Conservation (phyloP, 2,797 vertebrate species). For the Poecilia wingei region DNA sequence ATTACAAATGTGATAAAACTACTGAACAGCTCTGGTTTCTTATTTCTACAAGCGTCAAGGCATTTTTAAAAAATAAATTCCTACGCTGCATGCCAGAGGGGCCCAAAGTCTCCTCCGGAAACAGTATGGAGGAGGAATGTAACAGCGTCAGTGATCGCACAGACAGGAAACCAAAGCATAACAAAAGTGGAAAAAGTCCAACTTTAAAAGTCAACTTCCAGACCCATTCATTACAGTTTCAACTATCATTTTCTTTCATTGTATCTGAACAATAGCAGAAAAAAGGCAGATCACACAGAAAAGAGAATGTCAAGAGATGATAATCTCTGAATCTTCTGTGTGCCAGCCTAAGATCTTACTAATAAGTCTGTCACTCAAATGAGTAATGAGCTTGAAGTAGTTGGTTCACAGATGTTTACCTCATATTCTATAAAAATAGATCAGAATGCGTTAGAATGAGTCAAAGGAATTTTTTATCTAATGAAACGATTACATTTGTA, state of each 20-base stretch:
- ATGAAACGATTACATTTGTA: background rate
- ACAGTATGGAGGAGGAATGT: constrained; percentile 61
- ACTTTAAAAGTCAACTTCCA: constrained; percentile 18
- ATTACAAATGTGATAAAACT: background rate
- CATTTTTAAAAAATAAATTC: background rate
- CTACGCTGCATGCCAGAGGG: constrained; percentile 12
- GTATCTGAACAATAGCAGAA: background rate
- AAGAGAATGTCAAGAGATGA: background rate
- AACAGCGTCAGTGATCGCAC: constrained; percentile 33
- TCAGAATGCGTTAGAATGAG: constrained; percentile 21
- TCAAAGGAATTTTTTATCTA: constrained; percentile 4
- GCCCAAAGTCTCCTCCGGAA: constrained; percentile 55
- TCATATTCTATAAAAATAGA: background rate
- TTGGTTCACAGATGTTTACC: background rate
- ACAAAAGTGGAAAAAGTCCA: constrained; percentile 14
- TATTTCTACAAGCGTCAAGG: background rate
- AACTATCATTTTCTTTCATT: constrained; percentile 30
- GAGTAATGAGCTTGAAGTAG: background rate
- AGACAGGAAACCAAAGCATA: constrained; percentile 50
- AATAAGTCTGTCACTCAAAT: background rate
- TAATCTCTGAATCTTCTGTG: background rate
- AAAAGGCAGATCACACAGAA: background rate
- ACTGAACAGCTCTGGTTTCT: background rate
- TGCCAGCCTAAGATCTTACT: no score
- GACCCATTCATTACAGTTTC: constrained; percentile 3